Conservation (phyloP, 2,113 vertebrate species). For the Emydocephalus ijimae region DNA sequence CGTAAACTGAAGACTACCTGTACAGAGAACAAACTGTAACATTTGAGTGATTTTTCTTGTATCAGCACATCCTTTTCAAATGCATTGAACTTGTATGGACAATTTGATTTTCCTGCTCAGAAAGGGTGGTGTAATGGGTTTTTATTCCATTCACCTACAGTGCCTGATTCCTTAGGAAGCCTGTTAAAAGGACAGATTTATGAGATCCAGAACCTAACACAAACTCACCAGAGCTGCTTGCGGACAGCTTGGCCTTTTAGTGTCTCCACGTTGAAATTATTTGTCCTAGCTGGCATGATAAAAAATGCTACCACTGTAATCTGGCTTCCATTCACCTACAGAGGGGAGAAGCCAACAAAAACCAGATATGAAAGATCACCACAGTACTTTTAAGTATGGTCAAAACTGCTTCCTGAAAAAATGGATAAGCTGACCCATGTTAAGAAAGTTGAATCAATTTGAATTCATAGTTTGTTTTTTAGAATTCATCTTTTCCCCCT, state of each 20-base stretch:
- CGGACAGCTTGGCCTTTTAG: constrained; percentile 90
- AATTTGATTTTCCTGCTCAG: background rate
- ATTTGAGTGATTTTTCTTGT: background rate
- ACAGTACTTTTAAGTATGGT: background rate
- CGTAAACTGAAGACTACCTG: background rate
- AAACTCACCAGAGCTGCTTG: constrained; percentile 88
- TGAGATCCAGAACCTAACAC: background rate
- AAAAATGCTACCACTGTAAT: constrained; percentile 87
- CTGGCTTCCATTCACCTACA: constrained; percentile 86
- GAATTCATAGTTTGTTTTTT: background rate
- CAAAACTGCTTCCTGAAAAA: background rate
- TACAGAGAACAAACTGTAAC: background rate
- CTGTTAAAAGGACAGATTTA: background rate
- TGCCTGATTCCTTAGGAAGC: background rate
- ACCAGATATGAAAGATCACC: background rate
- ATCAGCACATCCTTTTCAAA: background rate
- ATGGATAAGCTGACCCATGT: background rate
- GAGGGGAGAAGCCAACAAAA: background rate
- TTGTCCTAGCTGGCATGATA: constrained; percentile 92
- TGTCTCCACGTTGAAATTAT: constrained; percentile 94
- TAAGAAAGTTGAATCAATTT: background rate
- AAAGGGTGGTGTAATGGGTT: background rate
- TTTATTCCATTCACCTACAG: background rate
- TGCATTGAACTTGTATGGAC: background rate
- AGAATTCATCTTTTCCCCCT: background rate